Evolutionary conservation across 2,888 invertebrate genomes (phyloP), one percentile per base, ranked within the genome.

Genomic region (Stenichneumon culpator): DNA sequence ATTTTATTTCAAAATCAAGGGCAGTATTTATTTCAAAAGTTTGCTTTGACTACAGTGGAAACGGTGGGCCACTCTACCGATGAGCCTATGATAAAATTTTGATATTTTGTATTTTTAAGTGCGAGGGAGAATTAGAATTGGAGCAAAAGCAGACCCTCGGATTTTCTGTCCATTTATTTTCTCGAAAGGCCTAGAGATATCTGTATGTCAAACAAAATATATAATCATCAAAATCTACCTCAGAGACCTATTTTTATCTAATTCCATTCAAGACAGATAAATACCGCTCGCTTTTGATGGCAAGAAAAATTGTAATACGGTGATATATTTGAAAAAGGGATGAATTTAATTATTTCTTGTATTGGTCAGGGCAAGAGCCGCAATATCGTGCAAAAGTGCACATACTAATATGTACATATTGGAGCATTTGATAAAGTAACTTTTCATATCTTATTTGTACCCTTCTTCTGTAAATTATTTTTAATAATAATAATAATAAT

Each of bases 211-310:
- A 63, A 63, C 25, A 36, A 52, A 69, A 39, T 22, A 44, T 44
- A 36, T 22, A 19, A 63, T 9, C 22, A 22, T 80, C 44, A 7
- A 67, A 32, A 32, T 94, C 95, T 99, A 94, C 99, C 99, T 28
- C 97, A 96, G 91, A 95, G 95, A 92, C 96, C 96, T 44, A 92
- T 50, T 68, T 54, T 77, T 39, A 82, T 85, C 65, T 85, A 67
- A 82, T 11, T 63, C 25, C 47, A 50, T 63, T 47, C 39, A 54
- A 73, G 19, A 70, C 65, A 78, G 75, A 2, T 19, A 4, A 28
- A 50, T 67, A 39, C n/a, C 39, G 36, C 44, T 63, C 25, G 70
- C 19, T 44, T 14, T 60, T 6, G 60, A 25, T 32, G 14, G 22
- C 47, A 7, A 57, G 3, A 83, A 36, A 57, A 69, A 72, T 68